These are phyloP conservation scores for Melanchra persicariae DNA, from an alignment of 2,888 invertebrate genomes.

Conservation along the genomic window DNA sequence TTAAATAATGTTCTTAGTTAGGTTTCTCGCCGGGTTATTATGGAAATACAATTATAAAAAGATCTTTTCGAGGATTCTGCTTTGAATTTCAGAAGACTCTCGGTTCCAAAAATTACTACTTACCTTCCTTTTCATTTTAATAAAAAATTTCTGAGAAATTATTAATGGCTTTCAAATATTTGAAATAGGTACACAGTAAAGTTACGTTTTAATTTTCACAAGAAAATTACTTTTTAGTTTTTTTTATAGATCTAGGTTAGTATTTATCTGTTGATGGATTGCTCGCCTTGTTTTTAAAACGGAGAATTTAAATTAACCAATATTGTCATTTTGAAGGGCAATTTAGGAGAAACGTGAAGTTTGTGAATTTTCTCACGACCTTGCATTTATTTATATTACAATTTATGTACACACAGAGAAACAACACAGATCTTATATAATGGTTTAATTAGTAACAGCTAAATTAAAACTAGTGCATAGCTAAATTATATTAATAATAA, in stretches of 20 bases:
- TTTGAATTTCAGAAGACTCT: neutral
- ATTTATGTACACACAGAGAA: too few species aligned
- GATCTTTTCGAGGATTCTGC: neutral
- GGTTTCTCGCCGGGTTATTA: neutral
- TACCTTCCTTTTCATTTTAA: too few species aligned
- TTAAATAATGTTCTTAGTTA: neutral
- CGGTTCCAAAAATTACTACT: neutral
- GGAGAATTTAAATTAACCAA: conserved; percentile 34
- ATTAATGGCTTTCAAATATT: conserved; percentile 1
- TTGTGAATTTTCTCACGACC: conserved; percentile 23
- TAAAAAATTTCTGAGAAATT: neutral
- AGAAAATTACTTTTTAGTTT: neutral
- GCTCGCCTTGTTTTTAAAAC: conserved; percentile 34
- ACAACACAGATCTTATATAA: too few species aligned
- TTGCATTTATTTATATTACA: too few species aligned
- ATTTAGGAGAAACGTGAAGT: conserved; percentile 6
- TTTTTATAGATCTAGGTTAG: conserved; percentile 37
- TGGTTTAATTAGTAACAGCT: too few species aligned
- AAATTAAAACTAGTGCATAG: too few species aligned
- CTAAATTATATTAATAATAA: too few species aligned
- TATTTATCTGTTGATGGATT: conserved; percentile 41
- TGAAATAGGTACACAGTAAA: neutral
- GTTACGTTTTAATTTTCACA: neutral
- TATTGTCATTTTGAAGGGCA: conserved; percentile 17
- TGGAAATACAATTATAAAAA: conserved; percentile 5